Base-by-base conservation (phyloP, 2,113 vertebrate species). In the Scomber japonicus region DNA sequence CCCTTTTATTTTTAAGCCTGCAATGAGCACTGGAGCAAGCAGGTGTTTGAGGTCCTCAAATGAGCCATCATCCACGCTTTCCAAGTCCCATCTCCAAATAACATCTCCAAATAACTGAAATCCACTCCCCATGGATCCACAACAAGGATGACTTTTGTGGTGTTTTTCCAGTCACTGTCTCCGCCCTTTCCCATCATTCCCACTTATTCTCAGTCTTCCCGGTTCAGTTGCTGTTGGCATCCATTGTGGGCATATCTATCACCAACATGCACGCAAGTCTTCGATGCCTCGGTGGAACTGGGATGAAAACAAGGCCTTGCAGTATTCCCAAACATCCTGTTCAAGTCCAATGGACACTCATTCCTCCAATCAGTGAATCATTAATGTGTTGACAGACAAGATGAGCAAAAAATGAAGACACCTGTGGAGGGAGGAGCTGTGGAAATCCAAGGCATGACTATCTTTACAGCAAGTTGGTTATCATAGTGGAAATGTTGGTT, bases 11-110 rank as follows among this genome's bases (percentile, higher is more conserved):
- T 78, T 69, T 45, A 16, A 67, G 70, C 31, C 27, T 66, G 74
- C 46, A 55, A 69, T 71, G 65, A 80, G 53, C 77, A 46, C 16
- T 46, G 53, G 49, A 74, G 75, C 78, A 17, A 15, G 59, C 46
- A 78, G 60, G 71, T 88, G 82, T 89, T 92, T 92, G 84, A 91
- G 76, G 67, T 78, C 13, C 76, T 90, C 73, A 82, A 89, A 84
- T 86, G 90, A 93, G 67, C 77, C 79, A 19, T 81, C 24, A 40
- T 40, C 35, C 35, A 17, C 16, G 55, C 30, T 16, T 66, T 78
- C 45, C 24, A 27, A 51, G 40, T 35, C 56, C 45, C 16, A 16
- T 62, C 24, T 71, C 63, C 7, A 31, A 82, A 64, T 61, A 61
- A 57, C 56, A 16, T 62, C 24, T 71, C 63, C 7, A 31, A 82